Evolutionary conservation across 2,888 invertebrate genomes (phyloP), one percentile per base, ranked within the genome.

Genomic region (Mythimna lalbum): DNA sequence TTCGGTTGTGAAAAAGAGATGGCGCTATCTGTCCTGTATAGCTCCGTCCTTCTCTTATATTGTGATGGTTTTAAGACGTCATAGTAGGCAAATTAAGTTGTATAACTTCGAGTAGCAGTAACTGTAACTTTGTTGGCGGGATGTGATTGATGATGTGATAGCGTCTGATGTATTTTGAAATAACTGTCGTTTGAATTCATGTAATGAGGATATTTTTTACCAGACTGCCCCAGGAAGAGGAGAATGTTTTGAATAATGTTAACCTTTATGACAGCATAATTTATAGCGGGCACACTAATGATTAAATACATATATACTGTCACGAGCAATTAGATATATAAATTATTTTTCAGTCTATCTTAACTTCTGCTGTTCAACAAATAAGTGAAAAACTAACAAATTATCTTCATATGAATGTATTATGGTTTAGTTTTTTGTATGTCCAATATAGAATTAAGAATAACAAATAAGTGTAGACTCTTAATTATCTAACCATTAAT

Each of bases 131-230:
- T 52, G 75, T 21, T 67, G 43, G 52, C 68, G 63, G 53, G 23
- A 59, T 49, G 55, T 73, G 75, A 82, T 71, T 73, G 67, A 82
- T 79, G 73, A 68, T 60, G 66, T 80, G 57, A 59, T 56, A 31
- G 53, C 31, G 19, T 60, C 36, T 19, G 56, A 64, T 57, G 33
- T n/a, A 6, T 57, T 52, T 43, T 47, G 14, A 73, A 31, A 50
- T 80, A 62, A 53, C 52, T 73, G 60, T 57, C 47, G n/a, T 53
- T 65, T 59, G 17, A 50, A 57, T 67, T n/a, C 49, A 56, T 47
- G 12, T 27, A 17, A 59, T 57, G 21, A 50, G 39, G 12, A 33
- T 33, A 23, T 64, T 36, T 72, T 52, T 70, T 19, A 43, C 3
- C 6, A 0, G 14, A 23, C 36, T 6, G 14, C 36, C 47, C n/a